A percentile compares a stretch with the other conserved stretches of the same genome.
Conservation (phyloP, 2,888 invertebrate genomes). For the Drosophila anomalata region DNA sequence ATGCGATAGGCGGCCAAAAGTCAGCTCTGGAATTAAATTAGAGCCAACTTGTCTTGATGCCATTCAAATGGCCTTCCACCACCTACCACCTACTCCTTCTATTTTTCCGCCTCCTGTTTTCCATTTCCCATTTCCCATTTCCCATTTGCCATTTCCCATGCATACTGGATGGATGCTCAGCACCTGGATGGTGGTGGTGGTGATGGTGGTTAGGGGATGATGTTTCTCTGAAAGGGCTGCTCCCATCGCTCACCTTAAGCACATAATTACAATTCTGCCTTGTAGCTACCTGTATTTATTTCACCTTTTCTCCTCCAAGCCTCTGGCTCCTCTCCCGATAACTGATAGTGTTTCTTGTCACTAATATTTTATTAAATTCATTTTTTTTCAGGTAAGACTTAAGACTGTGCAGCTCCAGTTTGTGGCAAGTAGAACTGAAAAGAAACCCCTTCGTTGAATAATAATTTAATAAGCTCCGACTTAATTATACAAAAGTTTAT, state of each 20-base stretch:
- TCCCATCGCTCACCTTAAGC: conserved; percentile 76
- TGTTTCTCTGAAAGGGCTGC: conserved; percentile 6
- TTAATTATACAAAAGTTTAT: conserved; percentile 29
- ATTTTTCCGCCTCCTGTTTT: neutral
- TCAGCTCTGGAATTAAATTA: conserved; percentile 62
- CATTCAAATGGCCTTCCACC: conserved; percentile 32
- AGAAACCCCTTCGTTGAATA: conserved; percentile 2
- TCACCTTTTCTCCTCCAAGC: conserved; percentile 60
- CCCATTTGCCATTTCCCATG: conserved; percentile 1
- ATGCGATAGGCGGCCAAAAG: conserved; percentile 33
- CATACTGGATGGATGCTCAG: conserved; percentile 22
- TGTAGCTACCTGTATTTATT: conserved; percentile 77
- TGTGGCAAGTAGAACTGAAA: neutral
- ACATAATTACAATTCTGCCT: conserved; percentile 79
- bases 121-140: conserved; percentile 15
- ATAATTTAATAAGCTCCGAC: conserved; percentile 34
- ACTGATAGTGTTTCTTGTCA: neutral
- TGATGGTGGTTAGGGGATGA: neutral
- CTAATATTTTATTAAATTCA: no score
- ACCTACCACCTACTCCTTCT: no score
- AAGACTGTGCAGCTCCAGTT: neutral
- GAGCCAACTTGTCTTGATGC: conserved; percentile 66
- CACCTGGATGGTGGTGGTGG: conserved; percentile 24
- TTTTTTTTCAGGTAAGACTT: neutral
- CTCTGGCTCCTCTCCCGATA: conserved; percentile 2